These are phyloP conservation scores for Tachypleus tridentatus DNA, from an alignment of 1,140 invertebrate genomes.

Conservation along the genomic window DNA sequence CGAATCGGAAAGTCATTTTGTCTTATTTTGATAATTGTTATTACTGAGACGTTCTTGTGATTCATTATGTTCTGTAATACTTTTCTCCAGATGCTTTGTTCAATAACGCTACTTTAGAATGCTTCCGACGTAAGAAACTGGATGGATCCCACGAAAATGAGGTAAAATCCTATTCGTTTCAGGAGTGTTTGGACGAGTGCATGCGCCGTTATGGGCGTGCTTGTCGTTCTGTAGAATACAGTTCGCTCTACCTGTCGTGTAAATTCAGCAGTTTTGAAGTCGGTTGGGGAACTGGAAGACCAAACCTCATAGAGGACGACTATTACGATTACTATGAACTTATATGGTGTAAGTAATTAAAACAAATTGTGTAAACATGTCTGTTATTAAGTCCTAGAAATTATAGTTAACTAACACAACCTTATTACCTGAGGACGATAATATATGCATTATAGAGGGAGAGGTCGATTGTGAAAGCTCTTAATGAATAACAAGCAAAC, in stretches of 20 bases:
- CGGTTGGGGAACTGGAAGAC: conserved; percentile 5
- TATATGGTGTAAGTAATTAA: conserved; percentile 47
- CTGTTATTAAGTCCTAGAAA: conserved; percentile 1
- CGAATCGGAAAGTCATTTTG: neutral
- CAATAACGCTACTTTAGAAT: conserved; percentile 60
- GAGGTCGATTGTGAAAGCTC: neutral
- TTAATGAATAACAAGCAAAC: neutral
- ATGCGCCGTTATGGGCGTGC: conserved; percentile 41
- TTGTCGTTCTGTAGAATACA: conserved; percentile 75
- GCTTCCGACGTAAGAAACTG: conserved; percentile 67
- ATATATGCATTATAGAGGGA: conserved; percentile 3
- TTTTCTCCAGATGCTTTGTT: conserved; percentile 19
- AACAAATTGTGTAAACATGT: neutral
- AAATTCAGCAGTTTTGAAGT: conserved; percentile 66
- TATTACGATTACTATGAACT: conserved; percentile 84
- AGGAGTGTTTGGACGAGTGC: conserved; percentile 79
- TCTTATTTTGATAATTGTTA: neutral
- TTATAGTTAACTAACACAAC: conserved; percentile 1
- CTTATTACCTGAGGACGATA: conserved; percentile 4
- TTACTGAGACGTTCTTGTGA: no score
- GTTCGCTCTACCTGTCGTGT: conserved; percentile 66
- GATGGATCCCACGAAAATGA: conserved; percentile 78
- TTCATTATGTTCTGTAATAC: neutral
- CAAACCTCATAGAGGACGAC: conserved; percentile 67
- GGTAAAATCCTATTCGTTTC: conserved; percentile 67